These are phyloP conservation scores for Apteryx mantelli DNA, from an alignment of 2,113 vertebrate genomes.

Conservation along the genomic window DNA sequence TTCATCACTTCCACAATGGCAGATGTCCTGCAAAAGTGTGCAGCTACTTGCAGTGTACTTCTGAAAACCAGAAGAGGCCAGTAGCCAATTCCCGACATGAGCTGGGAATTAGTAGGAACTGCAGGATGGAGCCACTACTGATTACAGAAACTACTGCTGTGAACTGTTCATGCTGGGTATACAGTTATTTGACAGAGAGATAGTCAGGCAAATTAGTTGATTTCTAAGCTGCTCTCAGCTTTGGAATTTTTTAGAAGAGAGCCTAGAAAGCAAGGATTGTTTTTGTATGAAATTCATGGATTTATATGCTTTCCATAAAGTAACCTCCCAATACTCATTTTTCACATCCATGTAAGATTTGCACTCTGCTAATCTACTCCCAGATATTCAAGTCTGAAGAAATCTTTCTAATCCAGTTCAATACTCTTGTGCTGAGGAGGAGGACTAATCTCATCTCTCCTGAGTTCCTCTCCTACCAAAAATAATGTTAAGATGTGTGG, in stretches of 20 bases:
- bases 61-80: neutral
- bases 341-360: neutral
- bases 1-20: neutral
- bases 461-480: accelerated
- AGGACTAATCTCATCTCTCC: neutral
- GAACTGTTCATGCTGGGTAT: neutral
- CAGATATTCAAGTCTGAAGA: neutral
- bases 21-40: neutral
- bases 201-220: neutral
- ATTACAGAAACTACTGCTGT: neutral
- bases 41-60: neutral
- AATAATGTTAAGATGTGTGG: neutral
- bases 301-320: neutral
- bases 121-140: neutral
- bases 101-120: neutral
- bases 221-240: neutral
- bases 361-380: neutral
- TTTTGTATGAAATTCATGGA: neutral
- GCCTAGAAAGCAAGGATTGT: neutral
- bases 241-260: neutral
- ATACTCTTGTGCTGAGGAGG: neutral
- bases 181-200: neutral
- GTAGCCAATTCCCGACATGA: neutral
- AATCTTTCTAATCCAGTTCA: neutral
- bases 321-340: neutral